Evolutionary conservation across 1,140 invertebrate species (phyloP).

Genomic region (Drosophila ananassae): DNA sequence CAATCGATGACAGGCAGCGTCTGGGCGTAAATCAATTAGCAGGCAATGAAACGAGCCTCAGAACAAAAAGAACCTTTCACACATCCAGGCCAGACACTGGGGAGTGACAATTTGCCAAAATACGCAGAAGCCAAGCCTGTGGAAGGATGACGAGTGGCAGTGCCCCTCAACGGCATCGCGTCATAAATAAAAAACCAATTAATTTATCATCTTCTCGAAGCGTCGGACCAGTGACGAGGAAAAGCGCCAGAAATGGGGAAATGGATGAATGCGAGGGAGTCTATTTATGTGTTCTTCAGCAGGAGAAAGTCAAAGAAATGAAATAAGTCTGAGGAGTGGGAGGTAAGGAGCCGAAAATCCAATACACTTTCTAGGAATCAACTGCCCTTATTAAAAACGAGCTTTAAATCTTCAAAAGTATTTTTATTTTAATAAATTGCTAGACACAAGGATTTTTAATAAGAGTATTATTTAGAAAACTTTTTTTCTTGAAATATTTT

Average conservation of each 20-base stretch:
- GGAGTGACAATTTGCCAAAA: conserved; percentile 51
- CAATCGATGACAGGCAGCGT: conserved; percentile 56
- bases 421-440: neutral
- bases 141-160: conserved; percentile 2
- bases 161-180: conserved; percentile 12
- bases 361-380: conserved; percentile 15
- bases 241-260: conserved; percentile 1
- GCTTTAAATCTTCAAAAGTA: too few species aligned
- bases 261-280: conserved; percentile 19
- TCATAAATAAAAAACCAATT: conserved; percentile 81
- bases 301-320: conserved; percentile 22
- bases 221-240: conserved; percentile 34
- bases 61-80: conserved; percentile 31
- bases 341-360: neutral
- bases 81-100: conserved; percentile 31
- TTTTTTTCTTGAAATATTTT: too few species aligned
- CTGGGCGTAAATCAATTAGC: conserved; percentile 60
- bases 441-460: neutral
- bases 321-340: conserved; percentile 1
- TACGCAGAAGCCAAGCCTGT: conserved; percentile 14
- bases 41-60: conserved; percentile 20
- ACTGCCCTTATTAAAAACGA: conserved; percentile 1
- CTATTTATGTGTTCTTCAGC: conserved; percentile 43
- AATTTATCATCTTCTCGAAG: conserved; percentile 71
- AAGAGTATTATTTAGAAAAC: too few species aligned